These are phyloP conservation scores for Heteropelma amictum DNA, from an alignment of 2,888 invertebrate species.

Conservation along the genomic window DNA sequence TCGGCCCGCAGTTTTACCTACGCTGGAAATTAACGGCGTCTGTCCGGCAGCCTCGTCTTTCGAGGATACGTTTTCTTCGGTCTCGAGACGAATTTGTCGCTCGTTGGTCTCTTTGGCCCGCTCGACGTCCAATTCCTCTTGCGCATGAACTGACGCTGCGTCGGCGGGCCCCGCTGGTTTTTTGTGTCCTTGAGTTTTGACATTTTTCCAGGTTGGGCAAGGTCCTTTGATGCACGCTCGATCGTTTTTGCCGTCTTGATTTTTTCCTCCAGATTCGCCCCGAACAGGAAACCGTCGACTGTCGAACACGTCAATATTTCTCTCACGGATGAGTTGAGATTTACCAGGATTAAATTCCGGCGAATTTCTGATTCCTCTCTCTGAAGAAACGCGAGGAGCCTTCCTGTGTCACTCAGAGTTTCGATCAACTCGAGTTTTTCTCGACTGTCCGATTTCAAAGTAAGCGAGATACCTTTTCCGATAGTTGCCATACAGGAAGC, in stretches of 20 bases:
- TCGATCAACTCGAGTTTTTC: conserved; percentile 29
- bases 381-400: conserved; percentile 50
- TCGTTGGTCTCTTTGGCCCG: conserved; percentile 24
- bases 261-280: conserved; percentile 18
- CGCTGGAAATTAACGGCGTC: conserved; percentile 18
- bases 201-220: neutral
- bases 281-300: conserved; percentile 51
- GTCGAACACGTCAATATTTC: conserved; percentile 4
- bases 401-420: conserved; percentile 40
- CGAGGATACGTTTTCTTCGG: neutral
- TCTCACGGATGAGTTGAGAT: conserved; percentile 5
- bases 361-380: conserved; percentile 45
- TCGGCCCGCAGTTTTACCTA: conserved; percentile 1
- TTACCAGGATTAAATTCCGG: neutral
- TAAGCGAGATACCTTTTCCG: conserved; percentile 34
- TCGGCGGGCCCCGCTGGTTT: conserved; percentile 39
- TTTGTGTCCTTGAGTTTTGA: conserved; percentile 12
- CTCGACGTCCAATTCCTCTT: conserved; percentile 21
- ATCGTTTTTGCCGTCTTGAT: conserved; percentile 35
- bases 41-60: neutral
- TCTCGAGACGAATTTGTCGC: neutral
- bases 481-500: conserved; percentile 41
- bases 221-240: conserved; percentile 29
- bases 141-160: conserved; percentile 14
- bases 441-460: conserved; percentile 7